Conservation (phyloP, 2,113 vertebrate genomes). For the Alethe diademata region DNA sequence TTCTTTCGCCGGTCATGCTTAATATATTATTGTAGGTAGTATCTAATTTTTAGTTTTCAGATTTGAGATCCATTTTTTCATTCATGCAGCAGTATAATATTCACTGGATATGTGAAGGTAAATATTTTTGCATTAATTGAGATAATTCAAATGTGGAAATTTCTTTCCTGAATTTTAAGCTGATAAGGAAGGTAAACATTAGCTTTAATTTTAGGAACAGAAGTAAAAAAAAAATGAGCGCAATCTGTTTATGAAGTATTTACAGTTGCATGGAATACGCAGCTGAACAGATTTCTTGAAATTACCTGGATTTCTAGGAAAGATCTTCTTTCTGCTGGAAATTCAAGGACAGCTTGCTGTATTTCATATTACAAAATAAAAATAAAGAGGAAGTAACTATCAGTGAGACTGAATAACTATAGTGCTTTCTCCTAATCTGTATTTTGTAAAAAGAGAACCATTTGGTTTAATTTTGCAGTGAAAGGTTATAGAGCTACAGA, state of each 20-base stretch:
- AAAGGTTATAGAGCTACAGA: not conserved
- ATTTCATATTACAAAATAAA: not conserved
- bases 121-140: constrained; percentile 32
- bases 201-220: not conserved
- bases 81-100: not conserved
- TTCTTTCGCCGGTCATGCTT: constrained; percentile 21
- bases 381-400: not conserved
- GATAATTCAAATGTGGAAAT: not conserved
- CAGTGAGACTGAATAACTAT: not conserved
- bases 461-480: not conserved
- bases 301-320: not conserved
- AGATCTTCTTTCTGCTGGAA: not conserved
- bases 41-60: constrained; percentile 71
- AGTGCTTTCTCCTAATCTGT: not conserved
- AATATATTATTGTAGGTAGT: constrained; percentile 19
- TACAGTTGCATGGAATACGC: not conserved
- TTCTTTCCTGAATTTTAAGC: constrained; percentile 19
- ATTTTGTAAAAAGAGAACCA: not conserved
- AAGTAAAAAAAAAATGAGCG: not conserved
- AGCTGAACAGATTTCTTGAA: not conserved
- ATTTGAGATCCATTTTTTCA: constrained; percentile 48
- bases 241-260: not conserved
- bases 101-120: constrained; percentile 45
- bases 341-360: not conserved
- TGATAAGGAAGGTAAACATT: not conserved